These are phyloP conservation scores for Saccostrea echinata DNA, from an alignment of 1,140 invertebrate species.

Conservation along the genomic window DNA sequence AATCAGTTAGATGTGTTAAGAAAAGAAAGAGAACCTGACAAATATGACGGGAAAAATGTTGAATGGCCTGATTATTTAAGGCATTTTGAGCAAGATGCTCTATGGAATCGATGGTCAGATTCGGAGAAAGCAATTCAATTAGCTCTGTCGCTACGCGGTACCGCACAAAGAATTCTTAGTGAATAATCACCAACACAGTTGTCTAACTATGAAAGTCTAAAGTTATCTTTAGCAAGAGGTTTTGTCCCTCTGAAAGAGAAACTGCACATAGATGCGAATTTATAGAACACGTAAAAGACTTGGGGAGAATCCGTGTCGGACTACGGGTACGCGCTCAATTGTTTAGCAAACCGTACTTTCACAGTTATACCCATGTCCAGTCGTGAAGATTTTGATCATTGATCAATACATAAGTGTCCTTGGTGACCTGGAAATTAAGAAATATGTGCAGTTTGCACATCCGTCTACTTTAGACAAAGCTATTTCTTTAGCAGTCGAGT, in stretches of 20 bases:
- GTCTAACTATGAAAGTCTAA: slow-evolving; percentile 6
- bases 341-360: slow-evolving; percentile 32
- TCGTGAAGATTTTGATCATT: background rate
- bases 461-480: slow-evolving; percentile 47
- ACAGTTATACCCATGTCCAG: slow-evolving; percentile 23
- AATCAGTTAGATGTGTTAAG: background rate
- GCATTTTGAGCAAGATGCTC: slow-evolving; percentile 45
- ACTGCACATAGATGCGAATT: slow-evolving; percentile 54
- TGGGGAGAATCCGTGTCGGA: slow-evolving; percentile 34
- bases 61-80: slow-evolving; percentile 42
- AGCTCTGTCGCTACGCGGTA: slow-evolving; percentile 20
- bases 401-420: slow-evolving; percentile 18
- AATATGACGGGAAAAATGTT: slow-evolving; percentile 6
- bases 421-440: slow-evolving; percentile 45
- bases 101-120: slow-evolving; percentile 47
- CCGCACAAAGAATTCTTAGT: slow-evolving; percentile 50
- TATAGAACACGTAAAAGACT: slow-evolving; percentile 13
- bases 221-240: background rate
- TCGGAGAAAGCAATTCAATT: slow-evolving; percentile 24
- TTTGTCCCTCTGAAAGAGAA: slow-evolving; percentile 51
- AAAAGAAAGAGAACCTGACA: slow-evolving; percentile 4
- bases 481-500: slow-evolving; percentile 51
- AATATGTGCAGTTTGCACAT: slow-evolving; percentile 54
- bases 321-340: slow-evolving; percentile 46
- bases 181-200: slow-evolving; percentile 14